Evolutionary conservation across 2,797 vertebrate genomes (phyloP).

Genomic region (Naso thynnoides): DNA sequence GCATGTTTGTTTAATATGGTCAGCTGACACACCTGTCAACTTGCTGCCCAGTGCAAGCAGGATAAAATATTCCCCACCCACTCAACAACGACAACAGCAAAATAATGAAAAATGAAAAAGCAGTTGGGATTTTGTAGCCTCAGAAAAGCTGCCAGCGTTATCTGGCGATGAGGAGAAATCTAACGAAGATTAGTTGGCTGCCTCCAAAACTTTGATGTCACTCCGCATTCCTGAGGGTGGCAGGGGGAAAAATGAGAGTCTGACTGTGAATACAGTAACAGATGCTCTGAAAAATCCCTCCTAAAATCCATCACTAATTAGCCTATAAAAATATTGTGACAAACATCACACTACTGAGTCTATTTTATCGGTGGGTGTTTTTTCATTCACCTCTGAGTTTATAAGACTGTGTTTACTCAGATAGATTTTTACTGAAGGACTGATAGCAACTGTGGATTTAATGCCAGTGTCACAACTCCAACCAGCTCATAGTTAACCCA

Average conservation of each 20-base stretch:
- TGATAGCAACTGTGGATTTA: not conserved
- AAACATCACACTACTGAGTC: not conserved
- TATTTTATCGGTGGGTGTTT: conserved; percentile 3
- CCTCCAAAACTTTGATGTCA: conserved; percentile 26
- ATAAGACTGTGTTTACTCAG: not conserved
- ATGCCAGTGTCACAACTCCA: not conserved
- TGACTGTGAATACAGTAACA: not conserved
- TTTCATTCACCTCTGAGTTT: not conserved
- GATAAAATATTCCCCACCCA: not conserved
- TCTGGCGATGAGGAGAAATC: not conserved
- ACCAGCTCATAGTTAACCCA: not conserved
- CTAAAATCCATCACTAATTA: not conserved
- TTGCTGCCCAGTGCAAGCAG: not conserved
- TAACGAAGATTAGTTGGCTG: conserved; percentile 11
- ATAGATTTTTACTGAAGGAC: not conserved
- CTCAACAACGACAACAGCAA: not conserved
- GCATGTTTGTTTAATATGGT: not conserved
- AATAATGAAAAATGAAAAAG: not conserved
- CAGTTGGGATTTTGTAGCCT: not conserved
- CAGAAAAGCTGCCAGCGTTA: not conserved
- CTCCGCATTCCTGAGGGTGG: conserved; percentile 42
- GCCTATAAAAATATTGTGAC: not conserved
- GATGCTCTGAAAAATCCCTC: not conserved
- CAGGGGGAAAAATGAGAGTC: conserved; percentile 14
- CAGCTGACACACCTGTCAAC: not conserved